Evolutionary conservation across 2,113 vertebrate genomes (phyloP), one percentile per base, ranked within the genome.

Genomic region (Elaphurus davidianus): DNA sequence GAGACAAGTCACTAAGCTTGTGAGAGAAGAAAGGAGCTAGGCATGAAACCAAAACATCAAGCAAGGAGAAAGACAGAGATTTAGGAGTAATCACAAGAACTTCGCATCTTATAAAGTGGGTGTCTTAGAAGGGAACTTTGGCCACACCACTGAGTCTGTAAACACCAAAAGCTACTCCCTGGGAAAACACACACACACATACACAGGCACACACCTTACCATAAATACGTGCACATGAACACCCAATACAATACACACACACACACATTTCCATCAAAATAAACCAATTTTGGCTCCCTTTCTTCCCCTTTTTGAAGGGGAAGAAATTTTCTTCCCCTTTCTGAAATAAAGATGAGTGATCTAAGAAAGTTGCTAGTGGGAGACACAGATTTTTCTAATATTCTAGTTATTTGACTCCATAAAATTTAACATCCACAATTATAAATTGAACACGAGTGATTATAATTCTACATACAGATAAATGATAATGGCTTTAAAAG

Each of bases 401-500:
- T 67, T 87, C 17, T 87, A 93, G 23, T 45, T 89, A 81, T 78
- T 64, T 52, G 59, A 62, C 30, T 91, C 12, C n/a, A 76, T 94
- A 94, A 95, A 78, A 90, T 60, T 81, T 85, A 87, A 85, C 47
- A 90, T 27, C 13, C 74, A 67, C 54, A 97, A 76, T 45, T 52
- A 55, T 36, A 84, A 60, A 86, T 60, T 96, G 96, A 71, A 86
- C 21, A 52, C 9, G 17, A 87, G 45, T 83, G 23, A 28, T 90
- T 82, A 78, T 82, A 45, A 85, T 82, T 78, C 28, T 36, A 60
- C 59, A 79, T 9, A 83, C 3, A 95, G 25, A 82, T 85, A 88
- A 91, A 17, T 71, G 14, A 89, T 43, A 91, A 60, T 43, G 27
- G 25, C 28, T 96, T 98, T 94, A 62, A 97, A 89, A 87, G 47